These are phyloP conservation scores for Pyrrhura leucotis DNA, from an alignment of 2,797 vertebrate species.

Conservation along the genomic window DNA sequence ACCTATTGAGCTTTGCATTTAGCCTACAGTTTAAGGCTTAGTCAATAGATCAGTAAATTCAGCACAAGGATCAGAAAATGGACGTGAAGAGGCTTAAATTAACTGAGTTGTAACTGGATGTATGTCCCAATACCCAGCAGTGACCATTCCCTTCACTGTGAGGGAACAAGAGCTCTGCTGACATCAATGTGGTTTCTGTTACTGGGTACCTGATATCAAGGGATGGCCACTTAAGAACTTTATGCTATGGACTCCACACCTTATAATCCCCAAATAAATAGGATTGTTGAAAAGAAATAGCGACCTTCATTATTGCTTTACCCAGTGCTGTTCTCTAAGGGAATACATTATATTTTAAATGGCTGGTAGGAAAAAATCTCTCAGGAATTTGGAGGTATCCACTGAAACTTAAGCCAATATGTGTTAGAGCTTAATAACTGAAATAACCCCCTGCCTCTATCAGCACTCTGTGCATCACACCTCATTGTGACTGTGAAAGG, in stretches of 20 bases:
- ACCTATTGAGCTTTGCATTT: background rate
- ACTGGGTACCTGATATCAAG: background rate
- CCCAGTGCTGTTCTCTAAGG: background rate
- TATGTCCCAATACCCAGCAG: background rate
- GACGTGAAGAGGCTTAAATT: background rate
- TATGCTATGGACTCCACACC: background rate
- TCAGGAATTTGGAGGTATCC: background rate
- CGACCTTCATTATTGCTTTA: background rate
- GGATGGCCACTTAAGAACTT: background rate
- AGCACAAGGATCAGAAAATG: background rate
- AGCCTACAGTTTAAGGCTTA: background rate
- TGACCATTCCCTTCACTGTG: background rate
- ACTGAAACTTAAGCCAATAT: background rate
- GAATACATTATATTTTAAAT: background rate
- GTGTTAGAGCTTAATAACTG: background rate
- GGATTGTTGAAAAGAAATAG: background rate
- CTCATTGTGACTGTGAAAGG: background rate
- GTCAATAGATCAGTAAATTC: background rate
- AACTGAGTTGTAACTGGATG: background rate
- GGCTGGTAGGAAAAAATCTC: background rate
- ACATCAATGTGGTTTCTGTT: background rate
- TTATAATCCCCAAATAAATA: constrained; percentile 2
- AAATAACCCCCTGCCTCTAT: background rate
- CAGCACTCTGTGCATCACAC: background rate
- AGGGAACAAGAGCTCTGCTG: background rate